Evolutionary conservation across 2,797 vertebrate species (phyloP).

Genomic region (Meriones psammophilus): DNA sequence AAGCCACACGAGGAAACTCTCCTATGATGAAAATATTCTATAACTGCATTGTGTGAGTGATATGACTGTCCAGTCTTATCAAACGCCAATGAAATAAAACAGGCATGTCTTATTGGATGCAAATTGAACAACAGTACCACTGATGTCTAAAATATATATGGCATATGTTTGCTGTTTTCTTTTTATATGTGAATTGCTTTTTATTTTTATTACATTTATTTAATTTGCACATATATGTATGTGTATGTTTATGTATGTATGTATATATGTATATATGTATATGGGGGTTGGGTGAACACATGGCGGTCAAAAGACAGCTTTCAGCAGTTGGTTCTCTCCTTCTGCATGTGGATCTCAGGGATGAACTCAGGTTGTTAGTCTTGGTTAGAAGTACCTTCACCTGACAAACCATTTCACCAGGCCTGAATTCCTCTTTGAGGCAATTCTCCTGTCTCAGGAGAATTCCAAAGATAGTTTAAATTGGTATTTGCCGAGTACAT

Average conservation of each 20-base stretch:
- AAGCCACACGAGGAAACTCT: background rate
- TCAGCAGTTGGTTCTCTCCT: background rate
- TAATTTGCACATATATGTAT: background rate
- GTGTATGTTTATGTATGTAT: background rate
- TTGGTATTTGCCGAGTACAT: background rate
- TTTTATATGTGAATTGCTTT: background rate
- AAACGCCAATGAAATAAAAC: background rate
- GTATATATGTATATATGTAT: background rate
- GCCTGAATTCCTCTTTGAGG: constrained; percentile 14
- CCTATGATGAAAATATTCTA: background rate
- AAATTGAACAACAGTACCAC: constrained; percentile 35
- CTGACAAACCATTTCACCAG: background rate
- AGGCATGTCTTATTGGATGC: background rate
- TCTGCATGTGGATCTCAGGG: background rate
- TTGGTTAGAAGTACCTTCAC: background rate
- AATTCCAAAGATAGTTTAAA: constrained; percentile 26
- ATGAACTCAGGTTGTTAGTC: background rate
- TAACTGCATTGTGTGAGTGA: background rate
- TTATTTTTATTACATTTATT: background rate
- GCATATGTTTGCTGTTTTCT: background rate
- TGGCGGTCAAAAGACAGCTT: background rate
- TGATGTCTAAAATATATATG: background rate
- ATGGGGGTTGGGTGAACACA: background rate
- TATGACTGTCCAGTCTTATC: background rate
- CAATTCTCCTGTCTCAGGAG: background rate